These are phyloP conservation scores for Ephestia elutella DNA, from an alignment of 1,140 invertebrate species.

Conservation along the genomic window DNA sequence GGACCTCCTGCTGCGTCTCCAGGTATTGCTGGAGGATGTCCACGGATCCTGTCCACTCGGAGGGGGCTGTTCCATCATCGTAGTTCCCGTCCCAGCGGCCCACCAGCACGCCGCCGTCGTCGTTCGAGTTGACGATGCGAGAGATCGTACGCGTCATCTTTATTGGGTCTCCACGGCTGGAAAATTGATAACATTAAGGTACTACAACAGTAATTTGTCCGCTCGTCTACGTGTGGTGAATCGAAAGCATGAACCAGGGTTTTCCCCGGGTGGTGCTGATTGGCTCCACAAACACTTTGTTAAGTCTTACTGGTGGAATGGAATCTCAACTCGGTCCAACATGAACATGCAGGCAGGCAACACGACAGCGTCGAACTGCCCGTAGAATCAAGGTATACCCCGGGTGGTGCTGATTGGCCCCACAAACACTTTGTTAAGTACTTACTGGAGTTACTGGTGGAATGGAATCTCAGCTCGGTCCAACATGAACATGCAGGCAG, in stretches of 20 bases:
- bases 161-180: conserved; percentile 81
- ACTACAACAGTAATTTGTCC: too few relatives aligned
- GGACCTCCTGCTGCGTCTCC: conserved; percentile 76
- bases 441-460: conserved; percentile 62
- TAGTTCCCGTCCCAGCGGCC: conserved; percentile 85
- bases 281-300: too few relatives aligned
- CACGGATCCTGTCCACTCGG: conserved; percentile 80
- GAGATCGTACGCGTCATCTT: conserved; percentile 82
- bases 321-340: conserved; percentile 75
- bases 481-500: conserved; percentile 77
- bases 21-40: conserved; percentile 79
- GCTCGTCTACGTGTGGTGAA: too few relatives aligned
- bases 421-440: conserved; percentile 84
- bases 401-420: conserved; percentile 76
- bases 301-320: conserved; percentile 69
- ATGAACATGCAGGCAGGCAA: conserved; percentile 78
- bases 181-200: conserved; percentile 15
- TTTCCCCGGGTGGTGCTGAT: conserved; percentile 78
- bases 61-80: conserved; percentile 79
- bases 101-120: conserved; percentile 80
- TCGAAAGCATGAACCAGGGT: conserved; percentile 83
- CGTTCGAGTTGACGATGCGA: conserved; percentile 82
- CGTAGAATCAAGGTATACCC: conserved; percentile 82
- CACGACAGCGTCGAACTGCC: conserved; percentile 80
- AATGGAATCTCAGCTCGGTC: conserved; percentile 76